These are phyloP conservation scores for Perizoma flavofasciatum DNA, from an alignment of 2,888 invertebrate species.

Conservation along the genomic window DNA sequence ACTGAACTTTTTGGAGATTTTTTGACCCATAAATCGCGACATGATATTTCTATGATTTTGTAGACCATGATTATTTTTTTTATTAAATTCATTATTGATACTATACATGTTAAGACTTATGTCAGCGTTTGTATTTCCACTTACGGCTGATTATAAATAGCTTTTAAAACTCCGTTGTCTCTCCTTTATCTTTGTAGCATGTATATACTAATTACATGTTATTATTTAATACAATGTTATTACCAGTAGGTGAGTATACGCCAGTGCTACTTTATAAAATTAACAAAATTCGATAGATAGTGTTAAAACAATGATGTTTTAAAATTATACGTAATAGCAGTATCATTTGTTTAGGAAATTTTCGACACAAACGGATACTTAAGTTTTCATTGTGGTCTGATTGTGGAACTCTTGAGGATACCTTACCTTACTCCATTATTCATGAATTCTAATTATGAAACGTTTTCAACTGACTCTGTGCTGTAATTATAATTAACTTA, in stretches of 20 bases:
- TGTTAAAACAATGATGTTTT: slow-evolving; percentile 59
- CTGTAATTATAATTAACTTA: slow-evolving; percentile 63
- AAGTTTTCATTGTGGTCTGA: slow-evolving; percentile 60
- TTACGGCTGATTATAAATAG: slow-evolving; percentile 77
- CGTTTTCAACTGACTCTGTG: slow-evolving; percentile 56
- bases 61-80: too few relatives aligned
- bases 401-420: slow-evolving; percentile 57
- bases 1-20: too few relatives aligned
- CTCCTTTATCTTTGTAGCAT: slow-evolving; percentile 76
- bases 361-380: slow-evolving; percentile 59
- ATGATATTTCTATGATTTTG: too few relatives aligned
- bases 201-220: slow-evolving; percentile 80
- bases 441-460: slow-evolving; percentile 65
- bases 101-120: slow-evolving; percentile 39
- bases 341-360: slow-evolving; percentile 58
- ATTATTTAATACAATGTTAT: slow-evolving; percentile 80
- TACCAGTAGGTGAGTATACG: slow-evolving; percentile 62
- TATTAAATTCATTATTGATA: too few relatives aligned
- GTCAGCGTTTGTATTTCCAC: slow-evolving; percentile 66
- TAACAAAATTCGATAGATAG: slow-evolving; percentile 58
- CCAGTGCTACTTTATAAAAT: slow-evolving; percentile 61
- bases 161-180: slow-evolving; percentile 77
- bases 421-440: slow-evolving; percentile 59
- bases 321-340: slow-evolving; percentile 61
- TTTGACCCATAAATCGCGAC: too few relatives aligned